Evolutionary conservation across 2,113 vertebrate genomes (phyloP).

Genomic region (Misgurnus mizolepis): DNA sequence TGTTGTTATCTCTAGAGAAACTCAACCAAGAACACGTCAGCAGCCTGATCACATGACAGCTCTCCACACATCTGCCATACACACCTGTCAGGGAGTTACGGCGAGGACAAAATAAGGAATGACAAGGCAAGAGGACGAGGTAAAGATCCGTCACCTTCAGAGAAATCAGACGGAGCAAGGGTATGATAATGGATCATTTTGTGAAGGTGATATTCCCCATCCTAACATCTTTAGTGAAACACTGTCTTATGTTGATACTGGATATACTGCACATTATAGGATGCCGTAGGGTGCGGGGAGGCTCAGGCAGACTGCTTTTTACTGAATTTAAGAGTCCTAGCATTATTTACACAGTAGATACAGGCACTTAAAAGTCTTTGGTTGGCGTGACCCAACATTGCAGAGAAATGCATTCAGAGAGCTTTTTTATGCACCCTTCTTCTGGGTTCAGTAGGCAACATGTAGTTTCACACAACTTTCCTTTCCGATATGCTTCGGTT

Average conservation of each 20-base stretch:
- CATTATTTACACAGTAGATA: conserved; percentile 98
- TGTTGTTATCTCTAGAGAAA: conserved; percentile 1
- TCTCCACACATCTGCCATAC: neutral
- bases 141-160: conserved; percentile 1
- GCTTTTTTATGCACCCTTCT: conserved; percentile 76
- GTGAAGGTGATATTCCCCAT: conserved; percentile 32
- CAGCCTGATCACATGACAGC: neutral
- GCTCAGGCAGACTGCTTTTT: conserved; percentile 70
- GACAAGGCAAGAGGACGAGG: conserved; percentile 27
- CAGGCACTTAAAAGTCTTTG: conserved; percentile 99
- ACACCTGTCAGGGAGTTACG: neutral
- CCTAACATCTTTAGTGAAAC: conserved; percentile 13
- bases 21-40: neutral
- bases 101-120: conserved; percentile 42
- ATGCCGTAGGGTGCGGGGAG: conserved; percentile 67
- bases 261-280: conserved; percentile 57
- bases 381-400: conserved; percentile 99
- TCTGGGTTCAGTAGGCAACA: conserved; percentile 86
- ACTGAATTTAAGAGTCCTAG: conserved; percentile 80
- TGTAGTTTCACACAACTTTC: conserved; percentile 63
- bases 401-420: conserved; percentile 88
- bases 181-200: neutral
- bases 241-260: conserved; percentile 52
- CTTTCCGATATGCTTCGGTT: conserved; percentile 68
- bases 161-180: neutral